Evolutionary conservation across 2,113 vertebrate species (phyloP), one percentile per base, ranked within the genome.

Genomic region (Recurvirostra avosetta): DNA sequence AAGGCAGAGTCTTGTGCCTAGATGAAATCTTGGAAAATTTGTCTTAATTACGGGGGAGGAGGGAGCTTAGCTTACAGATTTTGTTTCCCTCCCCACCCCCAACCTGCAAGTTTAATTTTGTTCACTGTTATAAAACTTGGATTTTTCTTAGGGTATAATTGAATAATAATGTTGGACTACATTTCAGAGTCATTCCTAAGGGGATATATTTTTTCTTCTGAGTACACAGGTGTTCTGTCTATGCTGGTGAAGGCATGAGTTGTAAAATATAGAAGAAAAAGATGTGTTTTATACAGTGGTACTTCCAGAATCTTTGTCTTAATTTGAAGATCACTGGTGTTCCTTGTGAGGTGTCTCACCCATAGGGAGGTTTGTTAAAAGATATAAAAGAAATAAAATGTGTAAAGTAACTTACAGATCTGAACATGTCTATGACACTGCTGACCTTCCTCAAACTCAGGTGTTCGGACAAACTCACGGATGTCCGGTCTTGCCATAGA

Each of bases 401-500:
- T 2, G 0, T 59, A 1, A 18, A 47, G 50, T 43, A 47, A 5
- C 19, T 43, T 34, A 3, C 0, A 40, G 45, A 17, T 65, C 30
- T 26, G 45, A 43, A 3, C 7, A 4, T 0, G 17, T 2, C 8
- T 65, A 3, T 81, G 73, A 16, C 50, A 4, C 0, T 56, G 72
- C 45, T 68, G 55, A 34, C 55, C 40, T 85, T 30, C 43, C 27
- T n/a, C 56, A 5, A 3, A 4, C 29, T 61, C 1, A 0, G 9
- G 1, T 6, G 16, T 47, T 55, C 0, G 3, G 17, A n/a, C n/a
- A 56, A 34, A 36, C 53, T 45, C 43, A 1, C 0, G 0, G 21
- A 7, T 36, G 32, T 61, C 7, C 0, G 9, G 16, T 63, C 32
- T 68, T 0, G 0, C 63, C 15, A 1, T 0, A 8, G 49, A 5